These are phyloP conservation scores for Lepidostoma basale DNA, from an alignment of 1,140 invertebrate species.

Conservation along the genomic window DNA sequence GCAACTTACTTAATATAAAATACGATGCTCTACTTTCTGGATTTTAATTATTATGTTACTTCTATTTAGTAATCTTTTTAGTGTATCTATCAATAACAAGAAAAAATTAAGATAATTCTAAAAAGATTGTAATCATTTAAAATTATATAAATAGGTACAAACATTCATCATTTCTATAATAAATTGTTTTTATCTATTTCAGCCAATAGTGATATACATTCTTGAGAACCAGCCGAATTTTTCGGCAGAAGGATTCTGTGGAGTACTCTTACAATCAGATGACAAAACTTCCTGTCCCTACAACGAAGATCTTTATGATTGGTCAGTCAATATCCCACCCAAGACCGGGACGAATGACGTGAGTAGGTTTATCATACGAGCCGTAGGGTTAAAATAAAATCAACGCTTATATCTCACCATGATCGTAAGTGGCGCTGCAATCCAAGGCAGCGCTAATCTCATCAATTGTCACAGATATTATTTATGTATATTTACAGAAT, in stretches of 20 bases:
- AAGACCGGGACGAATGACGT: slow-evolving; percentile 17
- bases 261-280: slow-evolving; percentile 60
- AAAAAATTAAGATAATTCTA: too few relatives aligned
- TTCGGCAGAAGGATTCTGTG: slow-evolving; percentile 60
- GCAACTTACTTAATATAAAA: slow-evolving; percentile 28
- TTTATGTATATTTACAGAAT: too few relatives aligned
- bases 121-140: too few relatives aligned
- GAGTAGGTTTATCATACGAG: not conserved
- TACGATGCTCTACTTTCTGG: too few relatives aligned
- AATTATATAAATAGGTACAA: not conserved
- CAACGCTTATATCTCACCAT: too few relatives aligned
- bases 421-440: too few relatives aligned
- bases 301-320: slow-evolving; percentile 59
- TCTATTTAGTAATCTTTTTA: too few relatives aligned
- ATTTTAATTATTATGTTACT: too few relatives aligned
- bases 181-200: slow-evolving; percentile 43
- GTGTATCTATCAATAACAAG: too few relatives aligned
- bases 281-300: slow-evolving; percentile 50
- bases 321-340: slow-evolving; percentile 61
- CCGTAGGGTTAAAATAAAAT: too few relatives aligned
- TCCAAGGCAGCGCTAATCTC: too few relatives aligned
- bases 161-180: not conserved
- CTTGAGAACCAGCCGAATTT: slow-evolving; percentile 59
- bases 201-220: slow-evolving; percentile 65
- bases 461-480: too few relatives aligned